Evolutionary conservation across 2,888 invertebrate species (phyloP).

Genomic region (Ectobius pallidus): DNA sequence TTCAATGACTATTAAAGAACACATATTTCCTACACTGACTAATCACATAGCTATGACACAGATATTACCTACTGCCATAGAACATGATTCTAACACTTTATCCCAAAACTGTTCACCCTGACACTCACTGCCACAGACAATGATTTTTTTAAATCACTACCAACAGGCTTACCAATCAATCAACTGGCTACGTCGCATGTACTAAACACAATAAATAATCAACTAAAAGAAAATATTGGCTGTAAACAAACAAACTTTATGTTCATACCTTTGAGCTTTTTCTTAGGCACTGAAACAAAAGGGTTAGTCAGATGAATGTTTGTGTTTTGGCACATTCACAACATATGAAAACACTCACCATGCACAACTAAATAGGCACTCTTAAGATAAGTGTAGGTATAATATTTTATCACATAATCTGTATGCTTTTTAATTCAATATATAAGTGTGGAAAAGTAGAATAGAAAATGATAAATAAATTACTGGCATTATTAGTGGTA

Average conservation of each 20-base stretch:
- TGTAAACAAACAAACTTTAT: slow-evolving; percentile 27
- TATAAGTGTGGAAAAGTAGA: no score
- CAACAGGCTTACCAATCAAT: slow-evolving; percentile 33
- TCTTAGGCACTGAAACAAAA: slow-evolving; percentile 48
- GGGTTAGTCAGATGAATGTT: slow-evolving; percentile 26
- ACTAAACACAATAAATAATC: slow-evolving; percentile 22
- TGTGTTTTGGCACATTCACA: slow-evolving; percentile 12
- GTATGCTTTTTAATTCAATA: neutral
- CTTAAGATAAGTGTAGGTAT: neutral
- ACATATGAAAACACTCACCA: slow-evolving; percentile 1
- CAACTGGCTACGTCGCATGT: slow-evolving; percentile 30
- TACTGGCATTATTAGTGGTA: no score
- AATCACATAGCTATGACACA: no score
- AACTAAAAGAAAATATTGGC: slow-evolving; percentile 30
- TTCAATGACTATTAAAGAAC: no score
- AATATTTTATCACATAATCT: neutral
- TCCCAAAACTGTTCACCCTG: slow-evolving; percentile 11
- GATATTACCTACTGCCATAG: no score
- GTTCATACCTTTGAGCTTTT: slow-evolving; percentile 48
- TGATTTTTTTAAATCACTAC: slow-evolving; percentile 22
- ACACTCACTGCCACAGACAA: slow-evolving; percentile 7
- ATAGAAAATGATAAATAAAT: no score
- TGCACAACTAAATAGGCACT: neutral
- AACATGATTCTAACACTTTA: no score
- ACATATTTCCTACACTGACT: no score